Conservation (phyloP, 2,797 vertebrate genomes). For the Gymnothorax javanicus region DNA sequence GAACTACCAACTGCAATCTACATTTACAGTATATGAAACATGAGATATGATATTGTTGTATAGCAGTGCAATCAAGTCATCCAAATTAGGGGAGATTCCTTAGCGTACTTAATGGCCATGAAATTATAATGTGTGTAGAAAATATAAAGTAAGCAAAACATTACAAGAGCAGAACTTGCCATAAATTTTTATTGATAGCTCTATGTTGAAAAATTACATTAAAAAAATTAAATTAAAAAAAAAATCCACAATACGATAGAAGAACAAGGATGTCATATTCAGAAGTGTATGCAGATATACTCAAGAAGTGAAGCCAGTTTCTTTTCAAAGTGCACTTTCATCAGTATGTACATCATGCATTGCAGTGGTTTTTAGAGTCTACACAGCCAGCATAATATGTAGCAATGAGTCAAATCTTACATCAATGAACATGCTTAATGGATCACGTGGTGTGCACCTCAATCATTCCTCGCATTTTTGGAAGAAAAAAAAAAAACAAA, state of each 20-base stretch:
- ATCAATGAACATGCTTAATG: background rate
- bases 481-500: background rate
- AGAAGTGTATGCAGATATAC: background rate
- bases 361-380: slow-evolving; percentile 23
- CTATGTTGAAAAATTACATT: slow-evolving; percentile 41
- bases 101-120: background rate
- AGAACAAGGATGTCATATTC: slow-evolving; percentile 17
- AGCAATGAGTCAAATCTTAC: background rate
- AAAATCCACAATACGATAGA: slow-evolving; percentile 38
- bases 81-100: background rate
- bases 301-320: slow-evolving; percentile 7
- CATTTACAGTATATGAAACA: background rate
- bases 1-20: background rate
- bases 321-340: slow-evolving; percentile 36
- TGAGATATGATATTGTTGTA: background rate
- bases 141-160: background rate
- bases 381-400: background rate
- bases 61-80: background rate
- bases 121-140: background rate
- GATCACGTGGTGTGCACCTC: background rate
- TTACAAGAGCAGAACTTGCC: background rate
- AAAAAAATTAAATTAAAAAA: background rate
- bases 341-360: slow-evolving; percentile 28
- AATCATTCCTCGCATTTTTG: background rate
- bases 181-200: slow-evolving; percentile 61